Conservation (phyloP, 2,113 vertebrate genomes). For the Hylia prasina region DNA sequence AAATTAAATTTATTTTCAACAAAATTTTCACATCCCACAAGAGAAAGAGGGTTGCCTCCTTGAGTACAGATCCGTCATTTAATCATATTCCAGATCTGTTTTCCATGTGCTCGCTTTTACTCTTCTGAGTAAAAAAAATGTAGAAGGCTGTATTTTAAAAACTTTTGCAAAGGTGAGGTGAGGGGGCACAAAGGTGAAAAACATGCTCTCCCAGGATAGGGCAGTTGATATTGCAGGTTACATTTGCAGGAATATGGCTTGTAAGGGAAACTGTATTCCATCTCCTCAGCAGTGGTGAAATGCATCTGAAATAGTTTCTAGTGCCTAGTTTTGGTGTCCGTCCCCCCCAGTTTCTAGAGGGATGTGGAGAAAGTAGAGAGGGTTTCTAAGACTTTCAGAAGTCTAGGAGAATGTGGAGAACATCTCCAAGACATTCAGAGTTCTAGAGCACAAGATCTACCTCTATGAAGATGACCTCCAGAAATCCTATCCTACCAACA, state of each 20-base stretch:
- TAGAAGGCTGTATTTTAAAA: not conserved
- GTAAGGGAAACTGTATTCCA: not conserved
- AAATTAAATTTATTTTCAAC: not conserved
- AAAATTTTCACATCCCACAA: not conserved
- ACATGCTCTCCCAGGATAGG: rapidly evolving
- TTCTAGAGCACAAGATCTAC: not conserved
- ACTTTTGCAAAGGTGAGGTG: not conserved
- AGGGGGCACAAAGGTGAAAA: not conserved
- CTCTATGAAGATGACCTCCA: not conserved
- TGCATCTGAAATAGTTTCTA: not conserved
- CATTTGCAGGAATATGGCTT: not conserved
- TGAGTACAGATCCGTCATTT: not conserved
- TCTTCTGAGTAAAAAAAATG: not conserved
- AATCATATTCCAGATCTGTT: not conserved
- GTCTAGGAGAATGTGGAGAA: not conserved
- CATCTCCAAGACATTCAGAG: not conserved
- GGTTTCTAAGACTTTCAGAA: not conserved
- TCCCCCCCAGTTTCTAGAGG: not conserved
- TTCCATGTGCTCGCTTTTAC: not conserved
- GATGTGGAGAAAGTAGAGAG: not conserved
- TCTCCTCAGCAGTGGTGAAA: not conserved
- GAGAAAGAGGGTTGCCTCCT: not conserved
- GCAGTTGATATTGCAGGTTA: not conserved
- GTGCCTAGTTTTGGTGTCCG: not conserved
- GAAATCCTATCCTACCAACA: not conserved